Percentiles rank a stretch among this genome's conserved stretches.
These are phyloP conservation scores for Gobiocypris rarus DNA, from an alignment of 2,113 vertebrate species.

Conservation along the genomic window DNA sequence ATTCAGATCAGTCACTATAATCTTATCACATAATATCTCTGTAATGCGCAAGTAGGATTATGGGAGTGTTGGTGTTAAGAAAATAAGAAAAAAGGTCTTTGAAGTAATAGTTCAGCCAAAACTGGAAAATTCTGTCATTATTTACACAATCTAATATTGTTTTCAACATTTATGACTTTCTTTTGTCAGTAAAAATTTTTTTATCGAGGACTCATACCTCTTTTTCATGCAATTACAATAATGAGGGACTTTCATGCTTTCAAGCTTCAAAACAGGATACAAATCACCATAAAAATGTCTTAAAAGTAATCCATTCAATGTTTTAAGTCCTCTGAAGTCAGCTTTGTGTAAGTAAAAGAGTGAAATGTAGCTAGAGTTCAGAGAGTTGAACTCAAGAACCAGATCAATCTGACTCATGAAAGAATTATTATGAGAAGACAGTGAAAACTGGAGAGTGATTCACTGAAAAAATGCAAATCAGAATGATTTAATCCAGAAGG, in stretches of 20 bases:
- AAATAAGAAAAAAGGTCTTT: background rate
- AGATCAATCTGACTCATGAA: constrained; percentile 3
- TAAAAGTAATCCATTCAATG: background rate
- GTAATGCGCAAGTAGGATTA: background rate
- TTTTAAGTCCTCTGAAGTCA: background rate
- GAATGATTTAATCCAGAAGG: background rate
- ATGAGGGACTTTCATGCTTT: background rate
- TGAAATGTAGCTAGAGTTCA: background rate
- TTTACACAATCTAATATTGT: background rate
- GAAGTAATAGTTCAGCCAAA: background rate
- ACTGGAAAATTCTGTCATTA: background rate
- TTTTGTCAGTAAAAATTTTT: no score
- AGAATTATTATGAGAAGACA: background rate
- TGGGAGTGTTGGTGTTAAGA: background rate
- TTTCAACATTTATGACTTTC: background rate
- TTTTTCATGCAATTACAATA: background rate
- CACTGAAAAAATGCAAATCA: background rate
- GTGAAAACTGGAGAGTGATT: background rate
- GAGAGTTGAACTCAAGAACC: background rate
- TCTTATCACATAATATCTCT: background rate
- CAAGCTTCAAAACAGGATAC: background rate
- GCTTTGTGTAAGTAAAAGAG: background rate
- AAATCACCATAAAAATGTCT: background rate
- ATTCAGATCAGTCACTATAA: background rate
- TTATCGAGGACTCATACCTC: background rate